These are phyloP conservation scores for Phylloscopus collybita DNA, from an alignment of 2,797 vertebrate species.

Conservation along the genomic window DNA sequence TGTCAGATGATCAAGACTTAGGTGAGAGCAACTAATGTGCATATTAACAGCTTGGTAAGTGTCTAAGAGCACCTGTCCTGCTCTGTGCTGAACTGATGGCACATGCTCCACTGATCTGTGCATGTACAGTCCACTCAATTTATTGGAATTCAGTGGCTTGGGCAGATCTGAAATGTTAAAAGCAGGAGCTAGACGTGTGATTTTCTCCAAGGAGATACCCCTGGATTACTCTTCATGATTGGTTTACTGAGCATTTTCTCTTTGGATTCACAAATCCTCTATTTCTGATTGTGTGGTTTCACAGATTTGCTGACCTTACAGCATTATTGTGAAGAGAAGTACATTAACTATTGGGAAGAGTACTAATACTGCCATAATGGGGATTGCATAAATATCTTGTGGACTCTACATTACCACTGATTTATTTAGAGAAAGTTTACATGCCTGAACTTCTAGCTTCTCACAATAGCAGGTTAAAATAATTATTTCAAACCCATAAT, in stretches of 20 bases:
- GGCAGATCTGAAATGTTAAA: not conserved
- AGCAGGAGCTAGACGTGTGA: not conserved
- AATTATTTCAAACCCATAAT: not conserved
- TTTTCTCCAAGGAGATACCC: not conserved
- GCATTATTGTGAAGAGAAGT: not conserved
- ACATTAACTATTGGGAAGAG: not conserved
- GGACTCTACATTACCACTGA: not conserved
- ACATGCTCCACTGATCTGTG: not conserved
- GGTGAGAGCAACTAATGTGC: not conserved
- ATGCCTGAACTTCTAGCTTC: not conserved
- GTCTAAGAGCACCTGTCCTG: not conserved
- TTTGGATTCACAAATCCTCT: not conserved
- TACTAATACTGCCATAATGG: not conserved
- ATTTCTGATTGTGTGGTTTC: not conserved
- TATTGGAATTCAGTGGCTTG: not conserved
- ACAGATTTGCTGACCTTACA: not conserved
- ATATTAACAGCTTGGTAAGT: not conserved
- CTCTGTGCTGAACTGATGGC: not conserved
- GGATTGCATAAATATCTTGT: not conserved
- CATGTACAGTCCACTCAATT: not conserved
- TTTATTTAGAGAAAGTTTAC: not conserved
- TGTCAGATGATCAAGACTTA: not conserved
- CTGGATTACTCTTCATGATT: not conserved
- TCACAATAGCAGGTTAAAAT: not conserved
- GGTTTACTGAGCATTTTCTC: not conserved